Conservation (phyloP, 2,888 invertebrate species). For the Galerucella pusilla region DNA sequence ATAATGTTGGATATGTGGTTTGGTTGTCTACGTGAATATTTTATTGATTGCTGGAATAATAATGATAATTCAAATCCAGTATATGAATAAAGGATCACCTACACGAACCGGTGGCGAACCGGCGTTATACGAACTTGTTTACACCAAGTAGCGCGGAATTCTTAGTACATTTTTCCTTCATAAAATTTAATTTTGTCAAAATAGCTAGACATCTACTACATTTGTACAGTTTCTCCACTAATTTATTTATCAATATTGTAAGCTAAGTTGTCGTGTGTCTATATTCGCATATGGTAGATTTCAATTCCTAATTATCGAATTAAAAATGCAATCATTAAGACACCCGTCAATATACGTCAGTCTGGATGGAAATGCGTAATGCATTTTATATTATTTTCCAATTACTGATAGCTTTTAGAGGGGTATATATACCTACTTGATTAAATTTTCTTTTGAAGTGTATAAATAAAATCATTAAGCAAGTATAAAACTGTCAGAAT, state of each 20-base stretch:
- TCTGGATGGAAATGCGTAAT: background rate
- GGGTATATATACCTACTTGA: background rate
- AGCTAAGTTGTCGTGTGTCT: too few relatives aligned
- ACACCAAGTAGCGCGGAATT: too few relatives aligned
- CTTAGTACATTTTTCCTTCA: too few relatives aligned
- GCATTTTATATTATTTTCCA: conserved; percentile 6
- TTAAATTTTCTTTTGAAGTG: background rate
- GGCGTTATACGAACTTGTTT: too few relatives aligned
- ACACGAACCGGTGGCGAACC: too few relatives aligned
- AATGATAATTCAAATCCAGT: background rate
- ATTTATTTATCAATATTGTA: too few relatives aligned
- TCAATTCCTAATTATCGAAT: background rate
- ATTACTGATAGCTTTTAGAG: conserved; percentile 6
- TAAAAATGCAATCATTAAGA: background rate
- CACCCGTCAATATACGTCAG: background rate
- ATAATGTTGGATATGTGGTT: background rate
- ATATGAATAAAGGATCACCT: too few relatives aligned
- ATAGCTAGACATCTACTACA: too few relatives aligned
- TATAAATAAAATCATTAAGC: background rate
- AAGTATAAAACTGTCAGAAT: background rate
- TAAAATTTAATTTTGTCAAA: too few relatives aligned
- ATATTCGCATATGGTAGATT: too few relatives aligned
- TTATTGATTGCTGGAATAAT: background rate
- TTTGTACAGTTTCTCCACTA: too few relatives aligned
- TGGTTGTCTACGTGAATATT: background rate